These are phyloP conservation scores for Chaitophorus viminalis DNA, from an alignment of 2,888 invertebrate genomes.

Conservation along the genomic window DNA sequence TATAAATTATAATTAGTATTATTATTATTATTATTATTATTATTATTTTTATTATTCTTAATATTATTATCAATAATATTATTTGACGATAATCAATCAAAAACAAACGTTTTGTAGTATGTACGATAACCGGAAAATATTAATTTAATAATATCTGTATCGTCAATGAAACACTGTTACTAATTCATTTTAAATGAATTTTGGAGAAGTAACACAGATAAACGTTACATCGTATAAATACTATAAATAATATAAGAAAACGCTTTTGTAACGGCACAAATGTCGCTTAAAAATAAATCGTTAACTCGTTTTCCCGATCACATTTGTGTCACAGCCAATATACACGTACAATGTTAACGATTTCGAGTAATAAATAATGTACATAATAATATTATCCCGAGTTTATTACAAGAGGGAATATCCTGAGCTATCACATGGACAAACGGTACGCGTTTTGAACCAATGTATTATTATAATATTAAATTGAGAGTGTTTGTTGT, in stretches of 20 bases:
- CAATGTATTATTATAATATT: no score
- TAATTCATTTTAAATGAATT: background rate
- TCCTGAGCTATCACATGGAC: no score
- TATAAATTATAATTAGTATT: background rate
- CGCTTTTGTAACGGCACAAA: background rate
- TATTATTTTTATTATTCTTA: background rate
- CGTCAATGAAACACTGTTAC: background rate
- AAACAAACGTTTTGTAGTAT: background rate
- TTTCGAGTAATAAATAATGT: no score
- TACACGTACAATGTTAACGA: no score
- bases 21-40: background rate
- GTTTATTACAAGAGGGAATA: no score
- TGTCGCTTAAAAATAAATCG: constrained; percentile 23
- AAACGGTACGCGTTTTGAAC: no score
- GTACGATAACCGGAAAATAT: background rate
- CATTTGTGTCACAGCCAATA: no score
- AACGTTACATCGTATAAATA: background rate
- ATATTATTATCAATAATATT: no score
- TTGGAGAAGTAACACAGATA: background rate
- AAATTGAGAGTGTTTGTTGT: no score
- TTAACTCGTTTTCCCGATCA: background rate
- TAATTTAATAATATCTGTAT: no score
- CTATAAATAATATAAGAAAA: constrained; percentile 16
- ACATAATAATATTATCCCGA: no score
- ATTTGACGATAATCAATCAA: no score